Conservation (phyloP, 2,797 vertebrate genomes). For the Notamacropus eugenii region DNA sequence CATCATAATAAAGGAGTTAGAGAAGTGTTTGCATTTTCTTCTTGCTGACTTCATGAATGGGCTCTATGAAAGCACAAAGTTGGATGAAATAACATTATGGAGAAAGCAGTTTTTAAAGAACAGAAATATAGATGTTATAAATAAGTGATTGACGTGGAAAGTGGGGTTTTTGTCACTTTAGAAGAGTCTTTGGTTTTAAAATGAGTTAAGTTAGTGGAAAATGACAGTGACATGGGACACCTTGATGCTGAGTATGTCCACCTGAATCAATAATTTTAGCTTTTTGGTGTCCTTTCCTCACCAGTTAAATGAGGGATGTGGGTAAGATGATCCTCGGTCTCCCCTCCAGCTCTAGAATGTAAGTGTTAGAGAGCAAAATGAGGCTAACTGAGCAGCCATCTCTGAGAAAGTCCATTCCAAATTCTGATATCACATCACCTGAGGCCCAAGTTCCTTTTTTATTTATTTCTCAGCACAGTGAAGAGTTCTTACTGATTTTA, state of each 20-base stretch:
- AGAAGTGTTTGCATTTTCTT: not conserved
- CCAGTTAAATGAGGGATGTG: not conserved
- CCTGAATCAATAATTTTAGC: not conserved
- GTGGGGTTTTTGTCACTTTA: not conserved
- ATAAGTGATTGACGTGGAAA: not conserved
- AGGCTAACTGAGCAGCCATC: slow-evolving; percentile 1
- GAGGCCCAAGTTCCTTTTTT: not conserved
- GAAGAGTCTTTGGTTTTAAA: not conserved
- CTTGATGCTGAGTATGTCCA: not conserved
- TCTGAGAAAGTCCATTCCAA: not conserved
- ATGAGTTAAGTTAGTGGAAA: not conserved
- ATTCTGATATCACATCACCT: not conserved
- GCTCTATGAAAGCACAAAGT: not conserved
- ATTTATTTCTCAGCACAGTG: not conserved
- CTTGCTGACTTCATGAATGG: not conserved
- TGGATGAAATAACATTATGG: not conserved
- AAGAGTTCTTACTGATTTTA: not conserved
- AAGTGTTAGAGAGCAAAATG: slow-evolving; percentile 36
- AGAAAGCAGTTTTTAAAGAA: not conserved
- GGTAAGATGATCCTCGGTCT: not conserved
- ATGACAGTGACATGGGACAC: not conserved
- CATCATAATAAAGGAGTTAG: not conserved
- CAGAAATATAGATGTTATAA: not conserved
- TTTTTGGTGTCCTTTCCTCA: not conserved
- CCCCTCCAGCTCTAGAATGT: not conserved